Conservation (phyloP, 2,888 invertebrate genomes). For the Nowickia ferox region DNA sequence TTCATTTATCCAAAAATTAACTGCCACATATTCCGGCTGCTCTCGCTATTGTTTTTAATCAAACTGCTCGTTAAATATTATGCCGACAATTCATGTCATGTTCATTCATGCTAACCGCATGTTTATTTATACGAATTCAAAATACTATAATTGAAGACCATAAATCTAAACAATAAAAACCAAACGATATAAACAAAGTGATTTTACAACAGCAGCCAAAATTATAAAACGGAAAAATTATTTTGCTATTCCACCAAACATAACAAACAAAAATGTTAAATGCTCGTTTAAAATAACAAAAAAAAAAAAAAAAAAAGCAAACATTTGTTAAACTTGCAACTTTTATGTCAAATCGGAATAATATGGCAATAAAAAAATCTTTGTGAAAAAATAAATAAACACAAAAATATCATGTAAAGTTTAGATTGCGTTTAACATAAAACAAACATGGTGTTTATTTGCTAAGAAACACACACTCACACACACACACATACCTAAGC, state of each 20-base stretch:
- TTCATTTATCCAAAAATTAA: too few species aligned
- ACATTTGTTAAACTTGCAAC: constrained; percentile 20
- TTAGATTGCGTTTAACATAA: constrained; percentile 21
- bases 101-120: constrained; percentile 17
- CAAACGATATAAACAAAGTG: constrained; percentile 11
- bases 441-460: constrained; percentile 33
- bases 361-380: background rate
- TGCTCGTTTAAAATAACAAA: background rate
- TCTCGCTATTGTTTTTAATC: background rate
- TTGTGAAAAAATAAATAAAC: background rate
- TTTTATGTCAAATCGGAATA: constrained; percentile 23
- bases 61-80: background rate
- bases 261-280: background rate
- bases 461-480: background rate
- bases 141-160: constrained; percentile 31
- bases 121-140: constrained; percentile 5
- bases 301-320: background rate
- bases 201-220: constrained; percentile 3
- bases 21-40: too few species aligned
- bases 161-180: constrained; percentile 38
- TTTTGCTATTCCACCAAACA: constrained; percentile 11
- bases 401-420: constrained; percentile 5
- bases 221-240: constrained; percentile 22
- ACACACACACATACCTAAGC: too few species aligned
- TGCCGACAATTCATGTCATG: background rate